phyloP scores from a whole-genome alignment of 2,888 invertebrate genomes.

The Thecocarcelia acutangulata region DNA sequence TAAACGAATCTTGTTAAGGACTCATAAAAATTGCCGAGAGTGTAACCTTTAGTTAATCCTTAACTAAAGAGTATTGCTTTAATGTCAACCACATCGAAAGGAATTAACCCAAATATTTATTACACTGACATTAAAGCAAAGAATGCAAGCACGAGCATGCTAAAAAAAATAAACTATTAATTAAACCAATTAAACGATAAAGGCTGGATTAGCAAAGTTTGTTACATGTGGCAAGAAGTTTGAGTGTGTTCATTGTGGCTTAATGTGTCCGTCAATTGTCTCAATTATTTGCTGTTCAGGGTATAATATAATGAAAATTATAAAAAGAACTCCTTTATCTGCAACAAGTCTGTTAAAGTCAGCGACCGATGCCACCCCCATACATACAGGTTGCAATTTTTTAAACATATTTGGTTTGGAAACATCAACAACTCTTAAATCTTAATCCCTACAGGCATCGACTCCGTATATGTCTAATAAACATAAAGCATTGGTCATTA shows the following conservation, averaged over 20 bases:
- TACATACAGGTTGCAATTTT: too few species aligned
- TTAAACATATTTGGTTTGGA: too few species aligned
- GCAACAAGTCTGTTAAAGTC: too few species aligned
- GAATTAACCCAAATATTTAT: conserved; percentile 35
- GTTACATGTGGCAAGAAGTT: conserved; percentile 12
- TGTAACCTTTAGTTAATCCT: conserved; percentile 58
- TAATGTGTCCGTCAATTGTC: not conserved
- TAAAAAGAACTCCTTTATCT: too few species aligned
- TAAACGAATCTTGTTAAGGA: conserved; percentile 61
- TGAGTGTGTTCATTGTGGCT: not conserved
- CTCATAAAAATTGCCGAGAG: conserved; percentile 48
- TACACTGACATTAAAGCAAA: conserved; percentile 1
- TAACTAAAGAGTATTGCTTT: conserved; percentile 51
- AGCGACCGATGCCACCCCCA: too few species aligned
- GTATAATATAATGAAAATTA: too few species aligned
- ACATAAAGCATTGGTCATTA: too few species aligned
- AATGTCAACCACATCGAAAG: not conserved
- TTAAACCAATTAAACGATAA: conserved; percentile 46
- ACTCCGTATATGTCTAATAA: too few species aligned
- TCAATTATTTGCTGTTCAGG: not conserved
- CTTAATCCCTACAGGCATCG: too few species aligned
- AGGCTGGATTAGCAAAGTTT: conserved; percentile 27
- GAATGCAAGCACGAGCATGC: not conserved
- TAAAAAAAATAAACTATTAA: conserved; percentile 45
- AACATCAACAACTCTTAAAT: too few species aligned